These are phyloP conservation scores for Calephelis virginiensis DNA, from an alignment of 1,140 invertebrate genomes.

Conservation along the genomic window DNA sequence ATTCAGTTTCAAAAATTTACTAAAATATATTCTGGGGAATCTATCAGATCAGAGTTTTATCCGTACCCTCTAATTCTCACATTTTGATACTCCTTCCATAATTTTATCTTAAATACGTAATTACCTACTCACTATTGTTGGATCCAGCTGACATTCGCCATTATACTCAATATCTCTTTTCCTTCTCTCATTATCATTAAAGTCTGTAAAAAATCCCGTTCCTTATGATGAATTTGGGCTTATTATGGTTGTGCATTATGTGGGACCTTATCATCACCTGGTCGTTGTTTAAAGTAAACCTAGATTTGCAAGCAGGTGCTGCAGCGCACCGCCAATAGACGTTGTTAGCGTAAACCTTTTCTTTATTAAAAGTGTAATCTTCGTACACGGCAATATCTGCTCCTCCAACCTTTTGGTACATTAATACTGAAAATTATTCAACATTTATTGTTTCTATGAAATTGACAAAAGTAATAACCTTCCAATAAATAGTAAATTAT, in stretches of 20 bases:
- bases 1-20: too few species aligned
- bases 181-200: neutral
- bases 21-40: too few species aligned
- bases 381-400: neutral
- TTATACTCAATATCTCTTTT: too few species aligned
- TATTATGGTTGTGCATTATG: neutral
- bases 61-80: too few species aligned
- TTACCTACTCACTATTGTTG: too few species aligned
- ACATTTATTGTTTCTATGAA: too few species aligned
- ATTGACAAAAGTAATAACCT: too few species aligned
- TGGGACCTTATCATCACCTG: constrained; percentile 2
- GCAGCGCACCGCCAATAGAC: constrained; percentile 9
- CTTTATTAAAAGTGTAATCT: constrained; percentile 16
- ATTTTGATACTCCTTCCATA: too few species aligned
- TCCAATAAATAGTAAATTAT: too few species aligned
- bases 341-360: neutral
- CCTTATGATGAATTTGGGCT: neutral
- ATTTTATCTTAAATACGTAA: too few species aligned
- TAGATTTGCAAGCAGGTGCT: neutral
- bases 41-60: too few species aligned
- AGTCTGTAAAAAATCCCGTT: constrained; percentile 7
- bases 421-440: neutral
- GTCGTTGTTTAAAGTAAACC: neutral
- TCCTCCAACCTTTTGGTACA: neutral
- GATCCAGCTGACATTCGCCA: too few species aligned